Conservation (phyloP, 2,113 vertebrate species). For the Phoxinus phoxinus region DNA sequence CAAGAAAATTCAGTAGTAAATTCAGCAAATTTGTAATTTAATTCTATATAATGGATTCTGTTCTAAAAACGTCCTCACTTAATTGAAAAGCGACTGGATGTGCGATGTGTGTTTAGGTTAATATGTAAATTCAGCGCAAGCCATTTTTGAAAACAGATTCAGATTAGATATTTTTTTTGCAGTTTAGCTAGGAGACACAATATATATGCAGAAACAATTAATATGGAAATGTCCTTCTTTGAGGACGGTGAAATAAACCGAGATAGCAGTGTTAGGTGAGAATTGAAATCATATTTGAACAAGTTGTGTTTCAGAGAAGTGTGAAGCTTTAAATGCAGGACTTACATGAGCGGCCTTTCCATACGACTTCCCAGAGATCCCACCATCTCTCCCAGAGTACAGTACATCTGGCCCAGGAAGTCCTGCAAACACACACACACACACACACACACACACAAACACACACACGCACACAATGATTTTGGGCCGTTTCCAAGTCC, state of each 20-base stretch:
- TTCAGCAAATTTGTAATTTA: neutral
- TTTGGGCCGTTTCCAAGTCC: neutral
- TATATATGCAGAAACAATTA: neutral
- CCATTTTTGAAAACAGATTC: no score
- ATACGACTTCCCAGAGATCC: constrained; percentile 91
- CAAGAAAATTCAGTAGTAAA: neutral
- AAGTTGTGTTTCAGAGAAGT: neutral
- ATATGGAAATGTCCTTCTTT: neutral
- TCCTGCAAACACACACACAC: constrained; percentile 79
- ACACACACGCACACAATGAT: no score
- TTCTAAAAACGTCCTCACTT: neutral
- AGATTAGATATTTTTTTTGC: neutral
- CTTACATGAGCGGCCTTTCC: constrained; percentile 92
- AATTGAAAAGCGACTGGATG: neutral
- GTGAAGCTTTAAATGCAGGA: constrained; percentile 50
- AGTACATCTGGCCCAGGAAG: constrained; percentile 95
- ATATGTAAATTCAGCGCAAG: no score
- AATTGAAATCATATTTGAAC: neutral
- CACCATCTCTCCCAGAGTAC: constrained; percentile 93
- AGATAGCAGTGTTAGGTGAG: neutral
- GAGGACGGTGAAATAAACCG: neutral
- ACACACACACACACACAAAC: no score
- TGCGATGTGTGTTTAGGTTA: neutral
- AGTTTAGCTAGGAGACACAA: neutral
- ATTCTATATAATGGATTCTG: neutral